Evolutionary conservation across 2,113 vertebrate genomes (phyloP).

Genomic region (Tympanuchus pallidicinctus): DNA sequence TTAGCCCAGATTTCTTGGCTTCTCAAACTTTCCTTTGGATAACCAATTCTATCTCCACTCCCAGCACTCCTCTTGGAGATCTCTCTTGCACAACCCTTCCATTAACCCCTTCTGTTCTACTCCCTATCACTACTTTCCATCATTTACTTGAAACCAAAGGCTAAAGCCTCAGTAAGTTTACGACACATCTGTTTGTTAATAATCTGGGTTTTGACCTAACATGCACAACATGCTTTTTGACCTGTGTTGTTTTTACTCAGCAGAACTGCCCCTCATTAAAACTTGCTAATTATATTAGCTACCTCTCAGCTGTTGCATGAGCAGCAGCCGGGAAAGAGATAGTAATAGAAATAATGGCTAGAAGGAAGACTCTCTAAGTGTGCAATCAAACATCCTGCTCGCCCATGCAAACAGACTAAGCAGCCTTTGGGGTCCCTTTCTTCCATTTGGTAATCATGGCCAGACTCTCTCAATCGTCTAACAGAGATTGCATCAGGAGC

Average conservation of each 20-base stretch:
- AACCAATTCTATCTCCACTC: neutral
- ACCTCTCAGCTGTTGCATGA: conserved; percentile 10
- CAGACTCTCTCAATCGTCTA: neutral
- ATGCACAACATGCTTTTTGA: fast-evolving
- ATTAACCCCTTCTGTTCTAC: neutral
- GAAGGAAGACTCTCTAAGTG: neutral
- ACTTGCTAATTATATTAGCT: conserved; percentile 41
- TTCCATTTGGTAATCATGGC: neutral
- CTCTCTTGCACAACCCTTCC: neutral
- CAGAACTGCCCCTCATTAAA: neutral
- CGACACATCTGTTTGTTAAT: neutral
- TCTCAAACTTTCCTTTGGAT: neutral
- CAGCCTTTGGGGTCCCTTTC: neutral
- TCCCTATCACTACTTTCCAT: neutral
- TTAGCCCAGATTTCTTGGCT: neutral
- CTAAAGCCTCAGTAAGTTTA: neutral
- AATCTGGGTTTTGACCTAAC: neutral
- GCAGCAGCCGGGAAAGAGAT: conserved; percentile 9
- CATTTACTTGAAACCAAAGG: neutral
- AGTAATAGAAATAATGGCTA: neutral
- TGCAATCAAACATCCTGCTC: neutral
- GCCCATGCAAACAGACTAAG: neutral
- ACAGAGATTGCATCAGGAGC: neutral
- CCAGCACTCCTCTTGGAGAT: neutral
- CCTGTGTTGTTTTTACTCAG: neutral